Evolutionary conservation across 2,797 vertebrate genomes (phyloP).

Genomic region (Hapalemur alaotrensis): DNA sequence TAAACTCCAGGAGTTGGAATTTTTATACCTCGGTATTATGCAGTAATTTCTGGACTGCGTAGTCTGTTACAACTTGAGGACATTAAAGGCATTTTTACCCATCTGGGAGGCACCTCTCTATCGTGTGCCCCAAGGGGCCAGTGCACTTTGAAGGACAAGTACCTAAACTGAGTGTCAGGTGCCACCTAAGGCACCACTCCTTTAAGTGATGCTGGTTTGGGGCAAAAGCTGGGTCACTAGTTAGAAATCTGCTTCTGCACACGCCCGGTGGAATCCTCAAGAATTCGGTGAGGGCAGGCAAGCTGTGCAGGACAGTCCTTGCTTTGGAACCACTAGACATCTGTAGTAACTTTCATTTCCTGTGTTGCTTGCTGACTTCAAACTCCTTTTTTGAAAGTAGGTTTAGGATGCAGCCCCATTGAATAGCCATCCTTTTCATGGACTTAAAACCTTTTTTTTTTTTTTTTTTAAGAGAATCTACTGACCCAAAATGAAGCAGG

Average conservation of each 20-base stretch:
- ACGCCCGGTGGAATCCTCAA: not conserved
- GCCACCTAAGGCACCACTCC: no score
- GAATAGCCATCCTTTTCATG: not conserved
- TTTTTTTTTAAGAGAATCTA: not conserved
- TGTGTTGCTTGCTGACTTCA: not conserved
- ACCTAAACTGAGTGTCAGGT: not conserved
- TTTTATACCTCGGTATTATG: not conserved
- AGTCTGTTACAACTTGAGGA: not conserved
- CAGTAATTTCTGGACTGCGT: not conserved
- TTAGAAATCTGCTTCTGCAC: not conserved
- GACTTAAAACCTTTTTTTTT: not conserved
- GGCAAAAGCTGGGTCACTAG: not conserved
- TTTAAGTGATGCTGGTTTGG: not conserved
- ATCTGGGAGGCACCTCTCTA: not conserved
- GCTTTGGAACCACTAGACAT: not conserved
- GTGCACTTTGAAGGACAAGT: not conserved
- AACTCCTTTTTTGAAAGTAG: not conserved
- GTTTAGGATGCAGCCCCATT: not conserved
- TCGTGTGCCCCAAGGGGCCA: not conserved
- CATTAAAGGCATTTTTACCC: not conserved
- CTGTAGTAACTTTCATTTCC: not conserved
- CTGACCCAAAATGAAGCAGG: not conserved
- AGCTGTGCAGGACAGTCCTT: not conserved
- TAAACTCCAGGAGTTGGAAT: not conserved
- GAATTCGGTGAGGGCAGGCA: not conserved